A percentile compares a stretch with the other conserved stretches of the same genome.
Conservation (phyloP, 2,797 vertebrate genomes). For the Nyctibius grandis region DNA sequence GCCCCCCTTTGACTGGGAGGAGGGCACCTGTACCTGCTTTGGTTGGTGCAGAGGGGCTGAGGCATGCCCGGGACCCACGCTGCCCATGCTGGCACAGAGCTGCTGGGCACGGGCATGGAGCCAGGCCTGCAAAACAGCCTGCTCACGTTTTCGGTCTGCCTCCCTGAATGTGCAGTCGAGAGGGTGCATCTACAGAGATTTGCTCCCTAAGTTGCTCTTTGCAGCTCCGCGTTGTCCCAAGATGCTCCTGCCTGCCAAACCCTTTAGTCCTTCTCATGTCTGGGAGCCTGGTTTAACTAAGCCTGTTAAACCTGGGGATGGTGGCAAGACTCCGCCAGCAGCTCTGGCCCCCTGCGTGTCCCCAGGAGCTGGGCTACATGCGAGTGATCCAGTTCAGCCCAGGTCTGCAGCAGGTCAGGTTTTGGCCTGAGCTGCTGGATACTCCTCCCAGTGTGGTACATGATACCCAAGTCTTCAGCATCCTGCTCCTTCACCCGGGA, state of each 20-base stretch:
- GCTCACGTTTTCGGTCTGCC: neutral
- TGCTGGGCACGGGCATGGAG: rapidly evolving
- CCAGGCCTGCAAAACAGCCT: neutral
- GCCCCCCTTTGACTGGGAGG: too few species aligned
- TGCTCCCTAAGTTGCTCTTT: neutral
- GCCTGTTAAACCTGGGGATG: neutral
- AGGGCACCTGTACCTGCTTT: neutral
- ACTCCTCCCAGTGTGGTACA: neutral
- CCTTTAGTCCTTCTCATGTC: neutral
- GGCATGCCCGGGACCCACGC: rapidly evolving
- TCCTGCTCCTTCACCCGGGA: neutral
- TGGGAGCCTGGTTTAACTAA: neutral
- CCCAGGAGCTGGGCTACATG: neutral
- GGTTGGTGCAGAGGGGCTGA: rapidly evolving
- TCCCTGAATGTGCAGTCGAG: rapidly evolving
- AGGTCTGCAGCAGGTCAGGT: neutral
- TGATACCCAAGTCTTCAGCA: neutral
- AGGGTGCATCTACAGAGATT: neutral
- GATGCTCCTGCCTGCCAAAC: neutral
- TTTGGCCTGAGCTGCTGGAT: neutral
- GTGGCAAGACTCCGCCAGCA: neutral
- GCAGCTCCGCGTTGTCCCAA: rapidly evolving
- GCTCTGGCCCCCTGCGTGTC: rapidly evolving
- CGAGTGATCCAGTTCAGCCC: neutral
- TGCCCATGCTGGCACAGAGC: neutral